phyloP scores from a whole-genome alignment of 2,888 invertebrate genomes.

The Myathropa florea region DNA sequence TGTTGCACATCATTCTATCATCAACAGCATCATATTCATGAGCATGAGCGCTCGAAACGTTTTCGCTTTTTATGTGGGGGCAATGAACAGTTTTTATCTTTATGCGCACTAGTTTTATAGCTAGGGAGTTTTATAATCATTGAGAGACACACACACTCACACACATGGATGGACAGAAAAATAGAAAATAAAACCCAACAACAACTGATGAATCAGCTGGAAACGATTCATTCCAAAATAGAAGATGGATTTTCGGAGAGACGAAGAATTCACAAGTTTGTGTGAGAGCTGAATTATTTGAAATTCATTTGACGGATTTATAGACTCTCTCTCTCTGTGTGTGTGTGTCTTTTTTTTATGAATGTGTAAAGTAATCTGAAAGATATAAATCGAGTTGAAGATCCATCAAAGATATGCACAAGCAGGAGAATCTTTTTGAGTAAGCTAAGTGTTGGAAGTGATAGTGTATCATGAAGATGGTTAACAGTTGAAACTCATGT shows the following conservation, averaged over 20 bases:
- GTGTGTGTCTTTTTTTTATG: background rate
- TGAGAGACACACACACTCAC: background rate
- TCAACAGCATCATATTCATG: constrained; percentile 64
- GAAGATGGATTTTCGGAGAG: background rate
- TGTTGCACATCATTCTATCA: constrained; percentile 65
- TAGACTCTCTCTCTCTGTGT: background rate
- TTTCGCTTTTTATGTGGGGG: constrained; percentile 60
- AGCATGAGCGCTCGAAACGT: constrained; percentile 48
- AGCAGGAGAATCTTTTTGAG: background rate
- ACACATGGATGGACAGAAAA: background rate
- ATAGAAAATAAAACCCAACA: background rate
- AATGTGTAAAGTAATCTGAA: constrained; percentile 17
- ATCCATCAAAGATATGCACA: background rate
- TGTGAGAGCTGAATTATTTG: background rate
- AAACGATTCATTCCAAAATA: constrained; percentile 10
- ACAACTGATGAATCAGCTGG: constrained; percentile 37
- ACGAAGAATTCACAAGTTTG: too few species aligned
- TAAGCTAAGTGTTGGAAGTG: background rate
- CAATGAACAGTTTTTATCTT: constrained; percentile 69
- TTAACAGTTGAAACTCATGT: background rate
- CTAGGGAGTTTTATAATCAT: constrained; percentile 37
- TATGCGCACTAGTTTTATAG: constrained; percentile 53
- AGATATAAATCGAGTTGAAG: background rate
- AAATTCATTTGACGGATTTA: constrained; percentile 24
- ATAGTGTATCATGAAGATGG: background rate